phyloP scores from a whole-genome alignment of 2,113 vertebrate genomes.

The Oenanthe oenanthe region DNA sequence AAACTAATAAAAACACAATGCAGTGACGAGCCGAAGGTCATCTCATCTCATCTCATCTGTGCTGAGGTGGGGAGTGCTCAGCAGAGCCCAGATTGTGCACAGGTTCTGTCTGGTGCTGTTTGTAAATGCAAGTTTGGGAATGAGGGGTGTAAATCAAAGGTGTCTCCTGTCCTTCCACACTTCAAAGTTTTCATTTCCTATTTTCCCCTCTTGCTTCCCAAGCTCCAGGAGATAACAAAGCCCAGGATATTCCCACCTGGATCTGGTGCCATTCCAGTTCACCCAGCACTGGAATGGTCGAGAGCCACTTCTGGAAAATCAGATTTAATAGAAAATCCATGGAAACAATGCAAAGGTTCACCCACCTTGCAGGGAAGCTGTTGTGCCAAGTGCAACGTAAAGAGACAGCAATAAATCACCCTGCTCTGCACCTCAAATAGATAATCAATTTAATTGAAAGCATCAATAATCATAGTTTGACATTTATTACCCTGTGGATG shows the following conservation, averaged over 20 bases:
- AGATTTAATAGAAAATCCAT: constrained; percentile 67
- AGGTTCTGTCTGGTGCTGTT: neutral
- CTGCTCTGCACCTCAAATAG: constrained; percentile 75
- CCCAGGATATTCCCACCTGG: neutral
- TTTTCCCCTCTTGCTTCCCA: neutral
- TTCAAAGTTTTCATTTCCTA: neutral
- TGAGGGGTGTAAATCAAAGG: neutral
- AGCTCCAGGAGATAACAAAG: neutral
- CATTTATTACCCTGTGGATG: constrained; percentile 92
- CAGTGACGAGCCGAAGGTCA: constrained; percentile 86
- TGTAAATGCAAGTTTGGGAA: neutral
- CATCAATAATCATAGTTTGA: constrained; percentile 92
- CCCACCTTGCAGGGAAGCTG: constrained; percentile 69
- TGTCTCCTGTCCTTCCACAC: neutral
- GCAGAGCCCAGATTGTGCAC: neutral
- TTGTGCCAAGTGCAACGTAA: constrained; percentile 65
- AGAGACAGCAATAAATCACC: constrained; percentile 79
- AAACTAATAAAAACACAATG: constrained; percentile 78
- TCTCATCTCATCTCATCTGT: constrained; percentile 43
- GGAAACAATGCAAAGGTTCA: constrained; percentile 39
- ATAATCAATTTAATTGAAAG: constrained; percentile 95
- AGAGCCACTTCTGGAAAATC: constrained; percentile 29
- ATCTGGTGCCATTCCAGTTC: neutral
- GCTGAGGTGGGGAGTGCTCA: neutral
- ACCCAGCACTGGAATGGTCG: neutral